Percentiles rank a stretch among this genome's conserved stretches.
phyloP scores from a whole-genome alignment of 2,888 invertebrate species.

The Mystacides longicornis region DNA sequence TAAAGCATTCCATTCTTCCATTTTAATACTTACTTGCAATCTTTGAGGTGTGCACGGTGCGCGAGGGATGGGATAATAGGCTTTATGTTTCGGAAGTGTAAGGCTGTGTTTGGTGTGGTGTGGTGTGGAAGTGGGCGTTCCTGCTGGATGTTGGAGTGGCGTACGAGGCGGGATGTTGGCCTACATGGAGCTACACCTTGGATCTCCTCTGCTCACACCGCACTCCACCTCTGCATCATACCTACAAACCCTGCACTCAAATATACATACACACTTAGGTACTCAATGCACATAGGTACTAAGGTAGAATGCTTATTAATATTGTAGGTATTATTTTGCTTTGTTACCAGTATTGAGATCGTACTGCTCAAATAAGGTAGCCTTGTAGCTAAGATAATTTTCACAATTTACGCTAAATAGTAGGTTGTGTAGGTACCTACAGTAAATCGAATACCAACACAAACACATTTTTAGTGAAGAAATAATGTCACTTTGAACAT shows the following conservation, averaged over 20 bases:
- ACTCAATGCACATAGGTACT: neutral
- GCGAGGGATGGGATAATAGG: neutral
- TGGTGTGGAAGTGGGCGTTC: slow-evolving; percentile 3
- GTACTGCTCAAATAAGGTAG: too few species aligned
- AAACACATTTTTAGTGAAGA: too few species aligned
- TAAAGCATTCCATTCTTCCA: slow-evolving; percentile 5
- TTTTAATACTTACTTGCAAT: neutral
- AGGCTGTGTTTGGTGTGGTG: neutral
- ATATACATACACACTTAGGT: slow-evolving; percentile 7
- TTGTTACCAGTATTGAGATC: too few species aligned
- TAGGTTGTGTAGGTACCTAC: too few species aligned
- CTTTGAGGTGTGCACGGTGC: slow-evolving; percentile 1
- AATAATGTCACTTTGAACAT: too few species aligned
- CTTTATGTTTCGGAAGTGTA: neutral
- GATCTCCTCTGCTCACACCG: slow-evolving; percentile 12
- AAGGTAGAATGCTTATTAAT: neutral
- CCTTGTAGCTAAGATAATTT: too few species aligned
- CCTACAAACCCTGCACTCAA: neutral
- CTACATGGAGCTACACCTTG: slow-evolving; percentile 22
- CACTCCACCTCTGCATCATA: slow-evolving; percentile 18
- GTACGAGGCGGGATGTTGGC: slow-evolving; percentile 24
- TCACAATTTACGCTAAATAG: too few species aligned
- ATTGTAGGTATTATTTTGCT: too few species aligned
- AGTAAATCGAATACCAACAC: too few species aligned
- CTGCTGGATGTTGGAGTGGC: slow-evolving; percentile 1